phyloP scores from a whole-genome alignment of 37 sponge, comb jelly and placozoan species.

The Oscarella lobularis region DNA sequence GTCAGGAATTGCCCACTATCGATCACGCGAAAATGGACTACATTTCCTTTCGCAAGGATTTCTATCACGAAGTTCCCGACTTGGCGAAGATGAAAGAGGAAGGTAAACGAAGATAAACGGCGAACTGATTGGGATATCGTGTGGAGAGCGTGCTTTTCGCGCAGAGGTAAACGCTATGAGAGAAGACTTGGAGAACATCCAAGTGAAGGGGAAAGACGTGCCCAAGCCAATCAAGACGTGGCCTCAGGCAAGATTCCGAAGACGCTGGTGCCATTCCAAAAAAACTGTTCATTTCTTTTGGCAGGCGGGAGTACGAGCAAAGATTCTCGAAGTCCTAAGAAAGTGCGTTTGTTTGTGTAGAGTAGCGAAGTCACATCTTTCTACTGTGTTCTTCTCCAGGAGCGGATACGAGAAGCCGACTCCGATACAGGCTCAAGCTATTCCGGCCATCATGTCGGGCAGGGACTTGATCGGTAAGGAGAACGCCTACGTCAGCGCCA shows the following conservation, averaged over 20 bases:
- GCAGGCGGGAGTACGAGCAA: background rate
- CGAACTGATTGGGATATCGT: background rate
- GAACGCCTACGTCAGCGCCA: background rate
- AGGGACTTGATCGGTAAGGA: conserved; percentile 72
- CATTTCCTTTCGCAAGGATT: conserved; percentile 65
- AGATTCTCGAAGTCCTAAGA: background rate
- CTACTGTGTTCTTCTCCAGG: conserved; percentile 12
- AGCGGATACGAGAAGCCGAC: conserved; percentile 77
- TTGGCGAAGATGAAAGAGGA: conserved; percentile 77
- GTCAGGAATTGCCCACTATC: conserved; percentile 67
- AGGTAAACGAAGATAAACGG: background rate
- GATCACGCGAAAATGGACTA: conserved; percentile 79
- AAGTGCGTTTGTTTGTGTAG: conserved; percentile 8
- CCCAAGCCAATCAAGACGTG: conserved; percentile 92
- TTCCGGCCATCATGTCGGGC: conserved; percentile 95
- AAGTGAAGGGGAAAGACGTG: conserved; percentile 84
- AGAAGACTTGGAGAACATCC: conserved; percentile 61
- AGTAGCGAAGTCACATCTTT: background rate
- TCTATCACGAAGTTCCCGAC: conserved; percentile 97
- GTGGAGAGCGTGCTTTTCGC: too few species aligned
- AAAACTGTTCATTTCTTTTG: background rate
- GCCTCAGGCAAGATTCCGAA: conserved; percentile 93
- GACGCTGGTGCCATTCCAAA: background rate
- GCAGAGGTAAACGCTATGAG: conserved; percentile 52
- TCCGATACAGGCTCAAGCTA: conserved; percentile 92